Conservation (phyloP, 2,797 vertebrate genomes). For the Alauda arvensis region DNA sequence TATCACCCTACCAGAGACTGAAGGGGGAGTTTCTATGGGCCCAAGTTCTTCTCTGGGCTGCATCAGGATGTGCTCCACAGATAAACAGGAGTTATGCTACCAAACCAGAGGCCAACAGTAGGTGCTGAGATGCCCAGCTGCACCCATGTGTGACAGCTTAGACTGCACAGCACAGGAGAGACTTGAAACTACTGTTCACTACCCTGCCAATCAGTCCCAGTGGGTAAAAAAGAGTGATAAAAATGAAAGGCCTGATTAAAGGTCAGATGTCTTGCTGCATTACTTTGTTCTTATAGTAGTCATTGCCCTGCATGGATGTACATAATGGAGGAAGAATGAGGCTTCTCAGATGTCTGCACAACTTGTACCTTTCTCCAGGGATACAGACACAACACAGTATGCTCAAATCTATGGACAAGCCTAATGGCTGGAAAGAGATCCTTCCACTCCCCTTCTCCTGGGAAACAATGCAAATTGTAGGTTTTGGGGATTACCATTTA, state of each 20-base stretch:
- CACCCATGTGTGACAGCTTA: not conserved
- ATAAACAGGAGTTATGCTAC: rapidly evolving
- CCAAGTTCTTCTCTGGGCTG: not conserved
- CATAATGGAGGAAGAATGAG: not conserved
- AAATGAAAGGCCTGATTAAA: not conserved
- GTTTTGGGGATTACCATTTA: not conserved
- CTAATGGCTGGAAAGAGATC: not conserved
- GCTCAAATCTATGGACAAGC: not conserved
- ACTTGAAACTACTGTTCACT: not conserved
- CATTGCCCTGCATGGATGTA: not conserved
- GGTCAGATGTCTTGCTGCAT: not conserved
- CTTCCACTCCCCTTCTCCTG: not conserved
- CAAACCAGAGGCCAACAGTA: not conserved
- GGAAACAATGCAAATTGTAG: not conserved
- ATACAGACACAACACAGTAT: not conserved
- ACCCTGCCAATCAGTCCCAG: not conserved
- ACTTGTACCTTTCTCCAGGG: not conserved
- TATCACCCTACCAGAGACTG: not conserved
- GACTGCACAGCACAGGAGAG: not conserved
- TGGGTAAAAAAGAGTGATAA: not conserved
- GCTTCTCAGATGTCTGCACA: not conserved
- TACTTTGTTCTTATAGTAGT: not conserved
- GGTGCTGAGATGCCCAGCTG: not conserved
- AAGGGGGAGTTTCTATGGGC: rapidly evolving
- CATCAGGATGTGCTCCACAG: not conserved